Conservation (phyloP, 2,797 vertebrate species). For the Micropoecilia bifurca region DNA sequence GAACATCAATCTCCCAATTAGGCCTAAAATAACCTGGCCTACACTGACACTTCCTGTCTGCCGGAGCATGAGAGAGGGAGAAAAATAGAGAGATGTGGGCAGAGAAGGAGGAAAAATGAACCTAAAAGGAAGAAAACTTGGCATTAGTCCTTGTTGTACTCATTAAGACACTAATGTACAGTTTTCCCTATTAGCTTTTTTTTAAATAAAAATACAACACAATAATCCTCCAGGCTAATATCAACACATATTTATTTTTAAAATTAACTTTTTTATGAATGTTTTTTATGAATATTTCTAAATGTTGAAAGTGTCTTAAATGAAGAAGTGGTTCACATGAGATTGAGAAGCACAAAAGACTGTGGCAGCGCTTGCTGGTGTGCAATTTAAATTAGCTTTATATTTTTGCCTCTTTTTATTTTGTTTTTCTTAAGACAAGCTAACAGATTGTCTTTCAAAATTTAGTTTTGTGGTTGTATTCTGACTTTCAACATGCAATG, state of each 20-base stretch:
- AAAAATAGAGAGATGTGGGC: conserved; percentile 20
- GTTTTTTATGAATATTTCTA: neutral
- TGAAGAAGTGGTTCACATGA: neutral
- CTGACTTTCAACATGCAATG: neutral
- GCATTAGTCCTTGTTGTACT: neutral
- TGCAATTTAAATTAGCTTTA: neutral
- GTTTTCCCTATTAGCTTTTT: neutral
- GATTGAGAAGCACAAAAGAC: neutral
- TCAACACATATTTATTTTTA: neutral
- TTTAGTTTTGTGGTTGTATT: neutral
- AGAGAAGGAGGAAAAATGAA: conserved; percentile 48
- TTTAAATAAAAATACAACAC: neutral
- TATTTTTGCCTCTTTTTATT: neutral
- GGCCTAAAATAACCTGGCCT: conserved; percentile 77
- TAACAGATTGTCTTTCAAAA: neutral
- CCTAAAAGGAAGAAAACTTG: conserved; percentile 22
- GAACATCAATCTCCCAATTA: conserved; percentile 83
- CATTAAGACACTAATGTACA: neutral
- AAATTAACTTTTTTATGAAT: neutral
- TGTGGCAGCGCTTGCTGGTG: neutral
- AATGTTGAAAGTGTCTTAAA: neutral
- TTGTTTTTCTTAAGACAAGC: neutral
- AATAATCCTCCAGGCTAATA: neutral
- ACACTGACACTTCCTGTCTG: conserved; percentile 76
- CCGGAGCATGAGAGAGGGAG: conserved; percentile 39